Percentiles rank a stretch among this genome's conserved stretches.
phyloP scores from a whole-genome alignment of 2,888 invertebrate genomes.

The Ichneumon xanthorius region DNA sequence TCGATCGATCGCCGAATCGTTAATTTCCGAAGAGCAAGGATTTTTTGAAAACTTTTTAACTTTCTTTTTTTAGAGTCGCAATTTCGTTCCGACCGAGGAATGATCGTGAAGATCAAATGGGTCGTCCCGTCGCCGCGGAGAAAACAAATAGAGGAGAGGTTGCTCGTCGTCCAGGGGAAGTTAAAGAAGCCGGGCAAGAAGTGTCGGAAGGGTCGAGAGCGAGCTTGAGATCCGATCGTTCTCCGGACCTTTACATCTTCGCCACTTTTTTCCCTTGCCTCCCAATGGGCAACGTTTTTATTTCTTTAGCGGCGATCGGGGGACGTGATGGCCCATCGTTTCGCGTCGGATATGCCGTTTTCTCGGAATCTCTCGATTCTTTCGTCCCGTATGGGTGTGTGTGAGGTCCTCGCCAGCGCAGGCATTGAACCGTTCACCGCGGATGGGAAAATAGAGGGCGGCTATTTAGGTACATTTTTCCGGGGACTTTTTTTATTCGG shows the following conservation, averaged over 20 bases:
- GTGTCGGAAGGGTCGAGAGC: slow-evolving; percentile 42
- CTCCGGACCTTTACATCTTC: slow-evolving; percentile 19
- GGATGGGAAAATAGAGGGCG: slow-evolving; percentile 34
- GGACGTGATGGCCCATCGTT: slow-evolving; percentile 55
- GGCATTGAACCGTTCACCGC: slow-evolving; percentile 39
- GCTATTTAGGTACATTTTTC: neutral
- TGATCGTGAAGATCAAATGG: slow-evolving; percentile 30
- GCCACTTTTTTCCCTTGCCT: slow-evolving; percentile 16
- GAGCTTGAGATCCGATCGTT: slow-evolving; percentile 51
- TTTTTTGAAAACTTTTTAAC: neutral
- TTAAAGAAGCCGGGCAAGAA: slow-evolving; percentile 44
- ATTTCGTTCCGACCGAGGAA: neutral
- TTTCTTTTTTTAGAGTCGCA: neutral
- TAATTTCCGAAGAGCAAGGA: neutral
- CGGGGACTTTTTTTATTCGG: neutral
- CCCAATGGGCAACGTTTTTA: slow-evolving; percentile 49
- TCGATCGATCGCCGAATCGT: neutral
- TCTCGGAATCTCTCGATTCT: slow-evolving; percentile 33
- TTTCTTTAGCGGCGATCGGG: slow-evolving; percentile 39
- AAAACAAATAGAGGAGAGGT: slow-evolving; percentile 3
- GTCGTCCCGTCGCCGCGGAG: neutral
- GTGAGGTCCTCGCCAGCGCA: slow-evolving; percentile 33
- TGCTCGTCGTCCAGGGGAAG: slow-evolving; percentile 14
- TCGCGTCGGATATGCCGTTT: slow-evolving; percentile 47
- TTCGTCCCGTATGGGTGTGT: slow-evolving; percentile 9